Conservation (phyloP, 2,888 invertebrate genomes). For the Apotomis betuletana region DNA sequence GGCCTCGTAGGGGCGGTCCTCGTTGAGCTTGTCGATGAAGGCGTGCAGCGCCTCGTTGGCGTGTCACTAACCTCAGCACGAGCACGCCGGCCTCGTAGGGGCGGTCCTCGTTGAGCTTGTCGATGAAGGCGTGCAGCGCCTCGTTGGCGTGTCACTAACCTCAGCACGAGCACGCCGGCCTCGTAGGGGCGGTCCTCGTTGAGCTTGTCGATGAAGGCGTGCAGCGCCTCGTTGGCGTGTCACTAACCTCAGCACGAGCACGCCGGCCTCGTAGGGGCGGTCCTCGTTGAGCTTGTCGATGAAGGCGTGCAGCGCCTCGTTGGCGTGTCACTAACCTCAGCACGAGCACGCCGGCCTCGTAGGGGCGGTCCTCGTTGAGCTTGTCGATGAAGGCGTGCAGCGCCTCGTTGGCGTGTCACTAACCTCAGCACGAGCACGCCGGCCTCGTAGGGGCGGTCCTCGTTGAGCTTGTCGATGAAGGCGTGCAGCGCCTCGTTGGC, state of each 20-base stretch:
- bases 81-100: constrained; percentile 91
- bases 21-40: constrained; percentile 92
- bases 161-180: constrained; percentile 89
- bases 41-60: constrained; percentile 89
- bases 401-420: constrained; percentile 88
- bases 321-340: no score
- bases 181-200: constrained; percentile 93
- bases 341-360: constrained; percentile 88
- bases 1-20: constrained; percentile 91
- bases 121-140: constrained; percentile 90
- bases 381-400: constrained; percentile 91
- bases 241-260: no score
- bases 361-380: constrained; percentile 94
- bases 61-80: no score
- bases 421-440: constrained; percentile 89
- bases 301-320: constrained; percentile 90
- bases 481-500: constrained; percentile 89
- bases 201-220: constrained; percentile 91
- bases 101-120: constrained; percentile 92
- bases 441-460: constrained; percentile 91
- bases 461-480: constrained; percentile 92
- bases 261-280: constrained; percentile 89
- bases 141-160: constrained; percentile 90
- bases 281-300: constrained; percentile 92
- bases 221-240: constrained; percentile 89